Evolutionary conservation across 2,113 vertebrate species (phyloP).

Genomic region (Melanerpes aurifrons): DNA sequence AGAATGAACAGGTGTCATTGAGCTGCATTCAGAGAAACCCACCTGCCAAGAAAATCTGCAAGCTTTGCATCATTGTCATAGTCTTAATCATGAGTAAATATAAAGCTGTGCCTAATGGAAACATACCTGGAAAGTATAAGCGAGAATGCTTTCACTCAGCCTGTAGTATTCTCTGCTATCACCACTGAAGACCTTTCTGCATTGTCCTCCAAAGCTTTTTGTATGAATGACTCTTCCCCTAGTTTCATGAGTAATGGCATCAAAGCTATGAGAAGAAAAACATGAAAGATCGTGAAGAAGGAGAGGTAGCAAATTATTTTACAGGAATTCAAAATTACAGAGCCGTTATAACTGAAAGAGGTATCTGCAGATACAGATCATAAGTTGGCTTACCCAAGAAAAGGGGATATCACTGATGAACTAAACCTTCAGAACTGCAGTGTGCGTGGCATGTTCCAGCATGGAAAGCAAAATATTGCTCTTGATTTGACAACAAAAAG

Average conservation of each 20-base stretch:
- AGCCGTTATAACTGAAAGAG: not conserved
- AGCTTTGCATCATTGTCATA: not conserved
- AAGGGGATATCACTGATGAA: not conserved
- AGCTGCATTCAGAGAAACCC: accelerated
- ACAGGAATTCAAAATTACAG: not conserved
- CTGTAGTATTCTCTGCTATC: slow-evolving; percentile 81
- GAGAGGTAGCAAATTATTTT: not conserved
- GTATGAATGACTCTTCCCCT: slow-evolving; percentile 86
- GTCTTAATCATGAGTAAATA: not conserved
- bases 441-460: not conserved
- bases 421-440: not conserved
- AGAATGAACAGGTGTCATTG: not conserved
- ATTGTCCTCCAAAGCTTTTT: slow-evolving; percentile 89
- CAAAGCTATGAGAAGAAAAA: slow-evolving; percentile 72
- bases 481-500: not conserved
- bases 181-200: slow-evolving; percentile 87
- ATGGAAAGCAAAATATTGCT: not conserved
- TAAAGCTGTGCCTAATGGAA: not conserved
- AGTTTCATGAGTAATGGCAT: slow-evolving; percentile 79
- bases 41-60: not conserved
- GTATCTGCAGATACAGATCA: not conserved
- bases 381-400: not conserved
- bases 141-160: slow-evolving; percentile 87
- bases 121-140: slow-evolving; percentile 89
- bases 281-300: not conserved